Conservation (phyloP, 2,888 invertebrate species). For the Aphrophora alni region DNA sequence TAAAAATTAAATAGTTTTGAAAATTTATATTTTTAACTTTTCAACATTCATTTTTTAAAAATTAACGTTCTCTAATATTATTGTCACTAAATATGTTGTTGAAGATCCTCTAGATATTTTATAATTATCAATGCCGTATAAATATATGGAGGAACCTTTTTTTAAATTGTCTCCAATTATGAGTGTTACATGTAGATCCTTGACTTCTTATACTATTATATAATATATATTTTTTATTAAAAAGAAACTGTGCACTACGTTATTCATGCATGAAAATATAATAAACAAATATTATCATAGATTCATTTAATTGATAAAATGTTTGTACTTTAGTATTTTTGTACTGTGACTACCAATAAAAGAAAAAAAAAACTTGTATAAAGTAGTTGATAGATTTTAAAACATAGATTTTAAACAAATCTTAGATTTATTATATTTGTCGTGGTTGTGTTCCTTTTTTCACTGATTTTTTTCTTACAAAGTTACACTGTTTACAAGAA, state of each 20-base stretch:
- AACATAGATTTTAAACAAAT: conserved; percentile 33
- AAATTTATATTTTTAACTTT: no score
- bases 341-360: conserved; percentile 52
- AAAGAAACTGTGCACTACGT: conserved; percentile 51
- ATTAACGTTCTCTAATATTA: no score
- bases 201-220: conserved; percentile 42
- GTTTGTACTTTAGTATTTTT: conserved; percentile 54
- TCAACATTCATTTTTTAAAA: no score
- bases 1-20: no score
- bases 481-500: conserved; percentile 27
- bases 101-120: no score
- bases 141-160: neutral
- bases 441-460: conserved; percentile 50
- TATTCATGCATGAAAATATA: conserved; percentile 48
- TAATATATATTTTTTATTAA: conserved; percentile 52
- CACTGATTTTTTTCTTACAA: conserved; percentile 44
- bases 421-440: conserved; percentile 45
- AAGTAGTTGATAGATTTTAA: conserved; percentile 34
- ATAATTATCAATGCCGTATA: no score
- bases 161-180: conserved; percentile 20
- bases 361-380: conserved; percentile 14
- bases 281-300: conserved; percentile 53
- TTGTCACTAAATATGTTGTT: no score
- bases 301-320: conserved; percentile 39
- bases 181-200: conserved; percentile 34